Base-by-base conservation (phyloP, 2,888 invertebrate genomes). In the Pterostichus niger region DNA sequence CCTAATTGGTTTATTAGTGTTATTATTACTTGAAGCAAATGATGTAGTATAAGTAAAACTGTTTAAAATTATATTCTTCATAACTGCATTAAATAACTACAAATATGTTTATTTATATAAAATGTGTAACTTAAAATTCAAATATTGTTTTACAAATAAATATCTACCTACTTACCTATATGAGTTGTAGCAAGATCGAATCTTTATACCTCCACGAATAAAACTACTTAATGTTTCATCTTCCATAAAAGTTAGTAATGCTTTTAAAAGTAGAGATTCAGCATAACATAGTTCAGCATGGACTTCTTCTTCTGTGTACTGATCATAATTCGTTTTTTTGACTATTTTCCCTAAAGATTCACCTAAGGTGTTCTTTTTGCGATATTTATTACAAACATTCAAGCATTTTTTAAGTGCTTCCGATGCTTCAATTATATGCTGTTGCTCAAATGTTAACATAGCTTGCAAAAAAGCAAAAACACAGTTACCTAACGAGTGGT, bases 241-340 rank as follows among this genome's bases (percentile, higher is more conserved):
- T 88, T 98, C 98, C 87, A 98, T 94, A 88, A 99, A 97, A 13
- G 97, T 96, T 85, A 99, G 92, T 88, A 98, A 93, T 0, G 99
- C 96, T 88, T 96, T 94, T 84, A 98, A 91, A 73, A 99, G 91
- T 71, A 98, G 91, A 44, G 96, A 95, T 89, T 99, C 99, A 0
- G 99, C 98, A 89, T 97, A 96, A 89, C 98, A 98, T 49, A 99
- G 91, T 88, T 99, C 99, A 0, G 99, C 98, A 90, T 99, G 99
- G 15, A 97, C 95, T 90, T 98, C 97, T 88, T 94, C 89, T 90
- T 94, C 95, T 0, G 96, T 94, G 86, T 95, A 95, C 33, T 91
- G 90, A 85, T 94, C 93, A 87, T 96, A 97, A 89, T 96, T 95
- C 0, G 93, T 92, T 91, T 94, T 93, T 90, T 93, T 94, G 86